Evolutionary conservation across 2,888 invertebrate species (phyloP).

Genomic region (Yponomeuta evonymella): DNA sequence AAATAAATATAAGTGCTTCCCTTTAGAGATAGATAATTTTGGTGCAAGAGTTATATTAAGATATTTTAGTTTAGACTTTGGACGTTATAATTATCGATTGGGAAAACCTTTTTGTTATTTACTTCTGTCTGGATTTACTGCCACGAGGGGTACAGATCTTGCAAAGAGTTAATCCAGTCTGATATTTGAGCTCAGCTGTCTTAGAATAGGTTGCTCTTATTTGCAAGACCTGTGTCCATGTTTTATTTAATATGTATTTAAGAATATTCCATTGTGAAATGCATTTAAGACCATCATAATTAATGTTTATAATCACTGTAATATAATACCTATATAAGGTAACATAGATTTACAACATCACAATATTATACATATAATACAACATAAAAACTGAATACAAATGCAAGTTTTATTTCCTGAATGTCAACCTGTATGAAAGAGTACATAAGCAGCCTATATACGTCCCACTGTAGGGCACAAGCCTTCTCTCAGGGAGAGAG

Average conservation of each 20-base stretch:
- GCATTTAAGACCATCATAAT: neutral
- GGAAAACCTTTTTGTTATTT: neutral
- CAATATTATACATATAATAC: neutral
- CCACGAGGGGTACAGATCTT: neutral
- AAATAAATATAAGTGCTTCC: constrained; percentile 14
- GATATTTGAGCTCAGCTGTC: too few relatives aligned
- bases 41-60: constrained; percentile 1
- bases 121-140: neutral
- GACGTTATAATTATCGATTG: neutral
- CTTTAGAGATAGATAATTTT: neutral
- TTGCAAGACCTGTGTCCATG: too few relatives aligned
- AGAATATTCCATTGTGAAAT: neutral
- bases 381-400: too few relatives aligned
- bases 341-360: neutral
- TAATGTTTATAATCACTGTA: neutral
- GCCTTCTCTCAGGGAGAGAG: too few relatives aligned
- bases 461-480: too few relatives aligned
- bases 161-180: neutral
- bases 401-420: too few relatives aligned
- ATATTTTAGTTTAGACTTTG: neutral
- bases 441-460: too few relatives aligned
- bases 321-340: neutral
- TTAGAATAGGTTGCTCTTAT: too few relatives aligned
- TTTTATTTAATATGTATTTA: neutral
- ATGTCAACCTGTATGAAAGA: too few relatives aligned